Evolutionary conservation across 2,888 invertebrate genomes (phyloP), one percentile per base, ranked within the genome.

Genomic region (Nyleta sp.): DNA sequence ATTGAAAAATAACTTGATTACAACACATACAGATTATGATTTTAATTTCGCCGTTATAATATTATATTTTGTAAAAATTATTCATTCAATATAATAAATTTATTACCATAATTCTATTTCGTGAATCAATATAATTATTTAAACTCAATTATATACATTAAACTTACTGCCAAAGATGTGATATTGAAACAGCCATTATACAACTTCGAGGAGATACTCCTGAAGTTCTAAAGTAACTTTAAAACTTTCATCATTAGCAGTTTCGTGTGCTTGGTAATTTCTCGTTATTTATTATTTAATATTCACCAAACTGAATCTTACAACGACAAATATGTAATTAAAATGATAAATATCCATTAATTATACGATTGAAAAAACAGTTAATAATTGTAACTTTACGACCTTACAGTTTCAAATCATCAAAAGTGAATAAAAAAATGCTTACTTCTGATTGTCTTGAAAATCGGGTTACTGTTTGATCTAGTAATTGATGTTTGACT

Each of bases 171-270:
- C 1, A 17, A 50, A 64, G 64, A 50, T 50, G 40, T 28, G 24
- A 50, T 50, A 50, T 40, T 38, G 50, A 64, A 50, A 64, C 50
- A 40, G 13, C 18, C 50, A 50, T 50, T 64, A 50, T 64, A 50
- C 22, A 50, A 64, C 40, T 64, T 40, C 3, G 38, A 64, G 50
- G 42, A 52, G 31, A 65, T 42, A 31, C 42, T 40, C 10, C 28
- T 10, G 13, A 64, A 64, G 52, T 65, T 52, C 13, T 31, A 20
- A 52, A 48, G 22, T 60, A 46, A 42, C 40, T 65, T 62, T 35
- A 52, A 65, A 65, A 65, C 64, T 65, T 65, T 65, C 40, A 13
- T 52, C 52, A 52, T 65, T 65, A 65, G 52, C 31, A 65, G 52
- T 52, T 52, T 52, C 11, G 42, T 20, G 11, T 18, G 15, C 2